These are phyloP conservation scores for Eupleurogrammus muticus DNA, from an alignment of 2,797 vertebrate species.

Conservation along the genomic window DNA sequence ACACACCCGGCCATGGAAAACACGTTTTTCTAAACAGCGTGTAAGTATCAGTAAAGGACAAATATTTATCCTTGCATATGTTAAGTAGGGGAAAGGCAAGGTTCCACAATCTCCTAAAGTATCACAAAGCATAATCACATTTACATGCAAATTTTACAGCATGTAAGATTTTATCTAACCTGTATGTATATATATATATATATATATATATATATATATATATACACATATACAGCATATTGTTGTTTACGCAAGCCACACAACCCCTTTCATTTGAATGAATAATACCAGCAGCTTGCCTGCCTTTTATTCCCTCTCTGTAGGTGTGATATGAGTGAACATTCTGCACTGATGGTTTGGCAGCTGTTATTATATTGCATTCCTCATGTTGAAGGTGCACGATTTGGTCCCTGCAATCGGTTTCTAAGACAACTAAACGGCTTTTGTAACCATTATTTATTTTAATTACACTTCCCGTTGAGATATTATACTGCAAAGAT, in stretches of 20 bases:
- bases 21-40: not conserved
- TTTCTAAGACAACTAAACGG: constrained; percentile 30
- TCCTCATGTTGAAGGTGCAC: not conserved
- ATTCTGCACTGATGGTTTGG: constrained; percentile 26
- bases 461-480: constrained; percentile 18
- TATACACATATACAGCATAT: too few species aligned
- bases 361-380: constrained; percentile 31
- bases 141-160: not conserved
- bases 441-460: constrained; percentile 32
- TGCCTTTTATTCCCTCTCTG: constrained; percentile 8
- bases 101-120: not conserved
- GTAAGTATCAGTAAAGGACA: not conserved
- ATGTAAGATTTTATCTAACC: not conserved
- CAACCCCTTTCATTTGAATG: constrained; percentile 12
- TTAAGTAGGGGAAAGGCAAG: not conserved
- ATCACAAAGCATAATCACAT: not conserved
- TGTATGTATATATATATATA: not conserved
- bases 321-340: constrained; percentile 18
- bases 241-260: not conserved
- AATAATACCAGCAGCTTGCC: too few species aligned
- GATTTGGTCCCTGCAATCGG: constrained; percentile 4
- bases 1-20: not conserved
- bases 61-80: not conserved
- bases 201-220: too few species aligned
- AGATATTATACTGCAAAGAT: constrained; percentile 13